Percentiles rank a stretch among this genome's conserved stretches.
These are phyloP conservation scores for Micronisus gabar DNA, from an alignment of 2,113 vertebrate species.

Conservation along the genomic window DNA sequence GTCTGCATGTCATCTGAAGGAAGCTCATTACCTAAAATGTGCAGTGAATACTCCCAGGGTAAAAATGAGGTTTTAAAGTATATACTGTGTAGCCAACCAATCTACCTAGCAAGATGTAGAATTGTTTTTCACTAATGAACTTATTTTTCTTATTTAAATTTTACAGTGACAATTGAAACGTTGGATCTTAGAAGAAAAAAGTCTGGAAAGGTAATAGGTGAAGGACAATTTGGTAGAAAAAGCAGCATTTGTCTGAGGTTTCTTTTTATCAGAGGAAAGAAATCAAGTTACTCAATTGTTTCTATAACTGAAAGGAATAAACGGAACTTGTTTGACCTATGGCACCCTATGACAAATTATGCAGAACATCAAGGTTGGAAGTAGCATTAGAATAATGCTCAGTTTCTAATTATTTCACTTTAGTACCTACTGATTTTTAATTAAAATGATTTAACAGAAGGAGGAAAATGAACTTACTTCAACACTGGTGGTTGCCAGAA, in stretches of 20 bases:
- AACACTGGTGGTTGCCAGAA: slow-evolving; percentile 51
- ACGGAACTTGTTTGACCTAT: not conserved
- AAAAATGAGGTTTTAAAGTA: not conserved
- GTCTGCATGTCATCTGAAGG: not conserved
- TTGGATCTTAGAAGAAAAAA: not conserved
- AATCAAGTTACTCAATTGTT: not conserved
- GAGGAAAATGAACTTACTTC: slow-evolving; percentile 56
- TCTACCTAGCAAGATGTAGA: not conserved
- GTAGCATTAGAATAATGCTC: not conserved
- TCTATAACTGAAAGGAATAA: not conserved
- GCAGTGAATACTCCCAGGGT: not conserved
- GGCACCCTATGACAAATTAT: not conserved
- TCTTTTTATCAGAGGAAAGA: not conserved
- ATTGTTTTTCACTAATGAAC: not conserved
- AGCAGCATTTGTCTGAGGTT: not conserved
- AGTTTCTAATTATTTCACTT: not conserved
- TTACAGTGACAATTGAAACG: not conserved
- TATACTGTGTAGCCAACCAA: not conserved
- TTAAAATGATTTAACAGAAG: not conserved
- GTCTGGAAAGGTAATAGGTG: not conserved
- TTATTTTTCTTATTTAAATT: not conserved
- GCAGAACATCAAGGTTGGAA: not conserved
- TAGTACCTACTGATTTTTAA: not conserved
- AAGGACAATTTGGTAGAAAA: not conserved
- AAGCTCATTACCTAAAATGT: not conserved